Percentiles rank a stretch among this genome's conserved stretches.
Conservation (phyloP, 2,888 invertebrate species). For the Mycogona germanica region DNA sequence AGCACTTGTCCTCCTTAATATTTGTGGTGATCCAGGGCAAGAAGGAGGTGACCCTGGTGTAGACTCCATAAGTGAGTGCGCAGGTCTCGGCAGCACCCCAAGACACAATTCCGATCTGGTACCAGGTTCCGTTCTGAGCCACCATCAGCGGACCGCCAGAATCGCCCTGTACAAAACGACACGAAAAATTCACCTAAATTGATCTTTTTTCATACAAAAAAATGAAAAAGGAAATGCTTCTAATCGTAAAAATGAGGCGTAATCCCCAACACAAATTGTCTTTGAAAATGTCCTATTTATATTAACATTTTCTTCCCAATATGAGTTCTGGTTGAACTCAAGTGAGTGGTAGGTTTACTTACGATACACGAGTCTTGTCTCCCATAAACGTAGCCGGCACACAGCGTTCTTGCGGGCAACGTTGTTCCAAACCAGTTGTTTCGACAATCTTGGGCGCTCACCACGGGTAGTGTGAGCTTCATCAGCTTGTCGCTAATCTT, state of each 20-base stretch:
- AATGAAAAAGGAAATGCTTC: too few relatives aligned
- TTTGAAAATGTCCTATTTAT: too few relatives aligned
- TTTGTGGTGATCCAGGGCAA: conserved; percentile 12
- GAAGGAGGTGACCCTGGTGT: conserved; percentile 7
- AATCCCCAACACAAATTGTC: too few relatives aligned
- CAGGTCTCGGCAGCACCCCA: conserved; percentile 8
- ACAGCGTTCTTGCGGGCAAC: conserved; percentile 1
- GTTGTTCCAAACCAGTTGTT: conserved; percentile 2
- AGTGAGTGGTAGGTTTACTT: too few relatives aligned
- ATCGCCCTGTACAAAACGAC: conserved; percentile 4
- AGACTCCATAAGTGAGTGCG: conserved; percentile 12
- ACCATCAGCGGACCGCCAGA: conserved; percentile 14
- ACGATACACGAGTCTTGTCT: conserved; percentile 9
- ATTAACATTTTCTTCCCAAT: too few relatives aligned
- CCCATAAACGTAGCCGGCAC: conserved; percentile 9
- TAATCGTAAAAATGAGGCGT: too few relatives aligned
- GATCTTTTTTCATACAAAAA: not conserved
- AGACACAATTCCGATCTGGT: conserved; percentile 14
- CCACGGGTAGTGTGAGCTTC: conserved; percentile 6
- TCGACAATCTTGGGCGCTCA: conserved; percentile 11
- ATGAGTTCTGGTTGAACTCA: too few relatives aligned
- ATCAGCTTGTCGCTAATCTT: conserved; percentile 9
- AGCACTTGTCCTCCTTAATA: conserved; percentile 8
- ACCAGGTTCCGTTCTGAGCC: conserved; percentile 1
- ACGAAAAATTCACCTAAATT: not conserved